Conservation (phyloP, 2,888 invertebrate genomes). For the Poecilus cupreus region DNA sequence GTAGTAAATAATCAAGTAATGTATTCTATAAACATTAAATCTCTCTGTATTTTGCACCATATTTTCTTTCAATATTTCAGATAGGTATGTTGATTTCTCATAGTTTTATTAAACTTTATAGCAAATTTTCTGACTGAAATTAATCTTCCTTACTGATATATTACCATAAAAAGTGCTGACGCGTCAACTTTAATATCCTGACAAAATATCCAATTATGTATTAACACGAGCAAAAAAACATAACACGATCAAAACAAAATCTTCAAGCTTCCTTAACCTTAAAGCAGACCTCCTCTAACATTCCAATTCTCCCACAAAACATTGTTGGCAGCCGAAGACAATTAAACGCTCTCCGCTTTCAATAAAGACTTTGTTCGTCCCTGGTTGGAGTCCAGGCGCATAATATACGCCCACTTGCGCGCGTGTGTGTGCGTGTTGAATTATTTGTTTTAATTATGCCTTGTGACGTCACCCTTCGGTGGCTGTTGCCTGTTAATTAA, state of each 20-base stretch:
- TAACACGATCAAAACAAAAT: slow-evolving; percentile 15
- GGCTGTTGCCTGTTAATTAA: slow-evolving; percentile 55
- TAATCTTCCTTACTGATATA: background rate
- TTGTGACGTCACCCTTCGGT: slow-evolving; percentile 37
- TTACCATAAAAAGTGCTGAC: slow-evolving; percentile 11
- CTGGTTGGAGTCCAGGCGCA: background rate
- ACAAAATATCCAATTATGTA: slow-evolving; percentile 1
- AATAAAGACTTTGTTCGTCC: background rate
- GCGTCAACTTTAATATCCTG: slow-evolving; percentile 10
- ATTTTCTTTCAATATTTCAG: too few species aligned
- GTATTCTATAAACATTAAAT: too few species aligned
- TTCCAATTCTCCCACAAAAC: background rate
- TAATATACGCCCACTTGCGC: background rate
- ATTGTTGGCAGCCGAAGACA: background rate
- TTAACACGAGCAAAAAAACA: background rate
- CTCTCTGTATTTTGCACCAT: too few species aligned
- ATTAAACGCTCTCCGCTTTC: background rate
- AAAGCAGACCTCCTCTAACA: background rate
- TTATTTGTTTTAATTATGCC: background rate
- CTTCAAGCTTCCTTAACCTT: background rate
- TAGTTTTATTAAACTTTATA: slow-evolving; percentile 2
- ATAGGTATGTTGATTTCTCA: too few species aligned
- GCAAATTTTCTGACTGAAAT: background rate
- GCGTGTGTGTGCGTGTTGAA: background rate
- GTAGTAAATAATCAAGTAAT: too few species aligned